phyloP scores from a whole-genome alignment of 35 echinoderm and acorn worm genomes.

The Patiria miniata region DNA sequence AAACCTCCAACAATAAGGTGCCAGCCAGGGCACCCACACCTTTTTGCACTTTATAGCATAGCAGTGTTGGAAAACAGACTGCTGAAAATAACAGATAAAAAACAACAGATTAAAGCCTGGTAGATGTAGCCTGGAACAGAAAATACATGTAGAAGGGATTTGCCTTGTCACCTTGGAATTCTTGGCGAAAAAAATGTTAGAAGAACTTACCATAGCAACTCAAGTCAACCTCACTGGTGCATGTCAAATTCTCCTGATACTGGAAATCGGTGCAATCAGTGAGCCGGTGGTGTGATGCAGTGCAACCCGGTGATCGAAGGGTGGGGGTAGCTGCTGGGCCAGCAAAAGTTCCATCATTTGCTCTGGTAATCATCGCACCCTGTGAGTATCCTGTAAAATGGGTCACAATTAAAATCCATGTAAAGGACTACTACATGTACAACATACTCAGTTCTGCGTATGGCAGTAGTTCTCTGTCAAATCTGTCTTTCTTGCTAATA shows the following conservation, averaged over 20 bases:
- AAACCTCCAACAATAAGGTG: too few species aligned
- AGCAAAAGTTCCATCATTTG: not conserved
- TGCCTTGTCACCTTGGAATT: too few species aligned
- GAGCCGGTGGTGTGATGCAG: not conserved
- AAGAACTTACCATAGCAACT: slow-evolving; percentile 20
- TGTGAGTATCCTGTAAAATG: not conserved
- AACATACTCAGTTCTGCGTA: not conserved
- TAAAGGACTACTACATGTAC: not conserved
- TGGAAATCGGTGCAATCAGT: not conserved
- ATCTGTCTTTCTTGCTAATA: not conserved
- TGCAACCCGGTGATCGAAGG: not conserved
- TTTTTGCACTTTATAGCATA: too few species aligned
- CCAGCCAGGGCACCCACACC: too few species aligned
- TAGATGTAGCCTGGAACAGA: too few species aligned
- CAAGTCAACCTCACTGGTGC: not conserved
- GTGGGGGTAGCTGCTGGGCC: not conserved
- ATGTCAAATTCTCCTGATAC: not conserved
- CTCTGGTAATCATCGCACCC: not conserved
- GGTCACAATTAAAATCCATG: not conserved
- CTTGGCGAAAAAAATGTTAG: too few species aligned
- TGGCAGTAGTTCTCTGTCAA: not conserved
- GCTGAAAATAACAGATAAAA: too few species aligned
- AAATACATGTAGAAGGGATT: too few species aligned
- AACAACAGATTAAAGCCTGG: too few species aligned
- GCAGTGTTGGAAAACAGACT: too few species aligned